phyloP scores from a whole-genome alignment of 92 coral and sea anemone species.

The Paragorgia papillata region DNA sequence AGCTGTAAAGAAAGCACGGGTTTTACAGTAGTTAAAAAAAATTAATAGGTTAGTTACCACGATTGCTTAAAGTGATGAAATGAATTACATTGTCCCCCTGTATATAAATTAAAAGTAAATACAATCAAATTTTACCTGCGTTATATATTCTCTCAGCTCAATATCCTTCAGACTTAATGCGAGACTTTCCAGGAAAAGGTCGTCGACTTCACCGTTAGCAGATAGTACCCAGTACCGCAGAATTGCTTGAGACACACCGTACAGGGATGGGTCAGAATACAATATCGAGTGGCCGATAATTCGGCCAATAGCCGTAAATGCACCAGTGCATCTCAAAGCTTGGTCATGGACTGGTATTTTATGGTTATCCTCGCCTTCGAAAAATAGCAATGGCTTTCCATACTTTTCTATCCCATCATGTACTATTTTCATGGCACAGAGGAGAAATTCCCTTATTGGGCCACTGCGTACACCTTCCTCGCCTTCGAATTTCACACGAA shows the following conservation, averaged over 20 bases:
- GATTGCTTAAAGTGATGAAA: too few relatives aligned
- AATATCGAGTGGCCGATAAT: constrained; percentile 67
- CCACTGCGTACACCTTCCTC: constrained; percentile 62
- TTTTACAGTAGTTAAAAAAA: neutral
- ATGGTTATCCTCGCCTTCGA: constrained; percentile 65
- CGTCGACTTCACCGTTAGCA: constrained; percentile 32
- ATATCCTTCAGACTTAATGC: constrained; percentile 50
- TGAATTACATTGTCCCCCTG: too few relatives aligned
- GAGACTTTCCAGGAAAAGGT: constrained; percentile 33
- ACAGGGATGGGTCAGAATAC: constrained; percentile 56
- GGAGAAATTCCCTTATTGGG: constrained; percentile 53
- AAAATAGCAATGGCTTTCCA: constrained; percentile 51
- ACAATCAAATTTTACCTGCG: constrained; percentile 38
- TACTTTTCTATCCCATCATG: constrained; percentile 51
- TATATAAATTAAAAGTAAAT: too few relatives aligned
- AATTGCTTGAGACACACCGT: constrained; percentile 51
- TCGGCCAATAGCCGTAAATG: constrained; percentile 56
- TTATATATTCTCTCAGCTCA: constrained; percentile 44
- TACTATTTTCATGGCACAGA: constrained; percentile 57
- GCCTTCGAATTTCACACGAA: constrained; percentile 56
- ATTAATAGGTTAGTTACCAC: too few relatives aligned
- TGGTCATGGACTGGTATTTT: constrained; percentile 55
- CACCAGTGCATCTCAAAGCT: constrained; percentile 54
- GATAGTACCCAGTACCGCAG: constrained; percentile 45
- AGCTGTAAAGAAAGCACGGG: constrained; percentile 35